Evolutionary conservation across 2,113 vertebrate genomes (phyloP), one percentile per base, ranked within the genome.

Genomic region (Macaca mulatta): DNA sequence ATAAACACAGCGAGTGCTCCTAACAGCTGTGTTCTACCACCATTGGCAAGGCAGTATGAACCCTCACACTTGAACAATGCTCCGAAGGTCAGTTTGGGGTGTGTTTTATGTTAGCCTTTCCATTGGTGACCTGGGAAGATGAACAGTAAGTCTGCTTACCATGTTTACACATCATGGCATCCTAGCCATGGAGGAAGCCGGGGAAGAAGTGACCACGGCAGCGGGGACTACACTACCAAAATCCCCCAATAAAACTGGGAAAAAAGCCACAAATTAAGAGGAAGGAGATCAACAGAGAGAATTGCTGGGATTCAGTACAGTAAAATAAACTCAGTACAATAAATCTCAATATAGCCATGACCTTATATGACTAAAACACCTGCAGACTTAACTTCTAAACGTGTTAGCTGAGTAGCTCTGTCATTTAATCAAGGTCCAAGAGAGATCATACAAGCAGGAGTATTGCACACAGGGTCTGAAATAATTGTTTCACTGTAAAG

Each of bases 361-460:
- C 12, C n/a, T 74, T 43, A 78, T 14, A 67, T 57, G 80, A 52
- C 38, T 50, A 86, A 96, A 81, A 74, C 43, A 90, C 18, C 43
- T 93, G 25, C 69, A 79, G n/a, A 89, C 45, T 86, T 82, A 92
- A 90, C 32, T 90, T 20, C 72, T 38, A 64, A 93, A 55, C 30
- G 38, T 38, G 30, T 72, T 81, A 90, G 52, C 38, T 78, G 96
- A 67, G 40, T 52, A 92, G 52, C 14, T 79, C 43, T 75, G 32
- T 79, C 45, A 86, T 89, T 91, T 95, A 92, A 72, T 92, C 23
- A 92, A 90, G 27, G n/a, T 78, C 72, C 59, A 86, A 90, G n/a
- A 74, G 18, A 91, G 45, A 92, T 6, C 16, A 70, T 78, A 38
- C 7, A 84, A 61, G 17, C 14, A 95, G 7, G 38, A 91, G 93